Evolutionary conservation across 2,888 invertebrate genomes (phyloP), one percentile per base, ranked within the genome.

Genomic region (Troglohyphantes excavatus): DNA sequence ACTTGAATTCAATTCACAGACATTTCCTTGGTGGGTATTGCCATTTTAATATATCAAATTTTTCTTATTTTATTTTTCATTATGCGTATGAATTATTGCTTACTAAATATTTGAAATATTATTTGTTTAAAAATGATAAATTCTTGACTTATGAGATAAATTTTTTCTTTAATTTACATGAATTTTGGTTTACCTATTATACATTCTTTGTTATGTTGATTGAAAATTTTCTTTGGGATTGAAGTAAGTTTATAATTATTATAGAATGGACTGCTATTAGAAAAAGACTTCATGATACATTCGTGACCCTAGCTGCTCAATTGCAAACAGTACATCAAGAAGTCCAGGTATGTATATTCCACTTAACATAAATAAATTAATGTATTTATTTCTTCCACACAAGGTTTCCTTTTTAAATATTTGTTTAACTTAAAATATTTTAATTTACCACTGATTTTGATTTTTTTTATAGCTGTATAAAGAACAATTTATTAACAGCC

Each of bases 221-320:
- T n/a, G n/a, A n/a, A n/a, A n/a, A n/a, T n/a, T n/a, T n/a, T n/a
- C n/a, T n/a, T n/a, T n/a, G n/a, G n/a, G n/a, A n/a, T n/a, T n/a
- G n/a, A n/a, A n/a, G n/a, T n/a, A n/a, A n/a, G n/a, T n/a, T n/a
- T n/a, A n/a, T n/a, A n/a, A n/a, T 1, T 73, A 11, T 94, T 94
- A 6, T 94, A 96, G 97, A 98, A 93, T 93, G 98, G 90, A 95
- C 96, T 11, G 94, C 96, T 82, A 96, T 97, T 21, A 96, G 98
- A 94, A 95, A 95, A 43, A 95, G 97, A 92, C 95, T 98, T 92
- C 97, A 98, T 93, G 97, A 97, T 93, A 96, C 97, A 2, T 95
- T 98, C 92, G 96, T 98, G 43, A 96, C 97, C 0, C 94, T 98
- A 86, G 98, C 98, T n/a, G 97, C 97, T 0, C 95, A 97, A 59